Evolutionary conservation across 2,113 vertebrate genomes (phyloP), one percentile per base, ranked within the genome.

Genomic region (Gobiocypris rarus): DNA sequence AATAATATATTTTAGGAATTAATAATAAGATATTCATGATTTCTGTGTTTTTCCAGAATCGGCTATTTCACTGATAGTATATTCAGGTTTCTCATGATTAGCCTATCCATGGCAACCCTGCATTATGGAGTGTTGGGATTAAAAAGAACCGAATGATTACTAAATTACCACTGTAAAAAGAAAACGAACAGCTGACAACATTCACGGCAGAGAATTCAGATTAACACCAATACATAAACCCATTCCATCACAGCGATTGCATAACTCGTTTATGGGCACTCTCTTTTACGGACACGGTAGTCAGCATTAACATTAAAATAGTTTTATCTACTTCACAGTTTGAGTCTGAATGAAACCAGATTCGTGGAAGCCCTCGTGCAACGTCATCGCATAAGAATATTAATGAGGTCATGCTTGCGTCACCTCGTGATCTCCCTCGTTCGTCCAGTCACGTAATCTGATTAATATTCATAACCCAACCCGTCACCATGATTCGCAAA

Each of bases 391-490:
- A 9, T 45, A 61, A 61, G n/a, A 78, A 61, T 78, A 78, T 78
- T 63, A 13, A 63, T 26, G 5, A 61, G 34, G 22, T 1, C 41
- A 22, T 19, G 34, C n/a, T 8, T 45, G 31, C 78, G 78, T 81
- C 11, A 3, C 5, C 28, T 67, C 59, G 43, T 14, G 50, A 26
- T 43, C 7, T 15, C 15, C 22, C n/a, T 3, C 17, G 1, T 14
- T 17, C 15, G 43, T 28, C 24, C 59, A 67, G 10, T 63, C 59
- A 34, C 15, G 59, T 31, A 1, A 13, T 34, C n/a, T 81, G 5
- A 34, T 81, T 50, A 67, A 81, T 81, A 81, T 67, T 81, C 43
- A 81, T 81, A 26, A 67, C 4, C 5, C 26, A 50, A 31, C 17
- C 19, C 78, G n/a, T 78, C 76, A 9, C 15, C 76, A 38, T 67